These are phyloP conservation scores for Zophobas atratus DNA, from an alignment of 1,140 invertebrate genomes.

Conservation along the genomic window DNA sequence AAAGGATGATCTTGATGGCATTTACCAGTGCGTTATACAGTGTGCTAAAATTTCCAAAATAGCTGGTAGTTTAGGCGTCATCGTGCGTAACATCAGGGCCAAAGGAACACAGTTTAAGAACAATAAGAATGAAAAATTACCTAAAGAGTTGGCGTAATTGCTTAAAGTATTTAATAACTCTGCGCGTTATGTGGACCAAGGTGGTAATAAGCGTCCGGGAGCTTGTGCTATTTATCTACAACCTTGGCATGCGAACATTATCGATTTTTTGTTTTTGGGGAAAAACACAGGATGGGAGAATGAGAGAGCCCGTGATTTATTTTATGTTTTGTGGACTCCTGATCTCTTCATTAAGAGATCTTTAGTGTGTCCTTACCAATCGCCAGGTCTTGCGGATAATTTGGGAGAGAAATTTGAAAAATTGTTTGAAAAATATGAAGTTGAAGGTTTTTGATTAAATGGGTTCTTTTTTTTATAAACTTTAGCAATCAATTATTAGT, in stretches of 20 bases:
- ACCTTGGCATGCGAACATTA: conserved; percentile 78
- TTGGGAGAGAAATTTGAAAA: conserved; percentile 97
- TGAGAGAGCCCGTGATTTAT: conserved; percentile 94
- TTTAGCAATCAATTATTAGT: too few relatives aligned
- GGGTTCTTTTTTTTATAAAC: too few relatives aligned
- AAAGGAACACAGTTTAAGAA: conserved; percentile 76
- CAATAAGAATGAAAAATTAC: conserved; percentile 77
- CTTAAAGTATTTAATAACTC: conserved; percentile 70
- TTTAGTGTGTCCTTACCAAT: conserved; percentile 97
- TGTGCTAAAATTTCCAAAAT: conserved; percentile 98
- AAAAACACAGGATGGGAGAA: conserved; percentile 82
- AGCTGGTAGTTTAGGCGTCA: conserved; percentile 97
- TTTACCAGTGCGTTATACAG: conserved; percentile 94
- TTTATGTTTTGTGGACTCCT: conserved; percentile 98
- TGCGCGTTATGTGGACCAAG: conserved; percentile 87
- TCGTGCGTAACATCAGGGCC: conserved; percentile 84
- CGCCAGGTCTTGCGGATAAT: conserved; percentile 90
- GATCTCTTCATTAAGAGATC: conserved; percentile 98
- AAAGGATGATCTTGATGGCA: conserved; percentile 98
- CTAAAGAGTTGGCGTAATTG: conserved; percentile 94
- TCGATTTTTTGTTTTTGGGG: conserved; percentile 77
- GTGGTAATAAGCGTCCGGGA: conserved; percentile 97
- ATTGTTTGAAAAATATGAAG: conserved; percentile 92
- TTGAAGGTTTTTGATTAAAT: conserved; percentile 72
- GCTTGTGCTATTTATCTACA: conserved; percentile 96